Evolutionary conservation across 1,140 invertebrate species (phyloP), one percentile per base, ranked within the genome.

Genomic region (Saxidomus purpurata): DNA sequence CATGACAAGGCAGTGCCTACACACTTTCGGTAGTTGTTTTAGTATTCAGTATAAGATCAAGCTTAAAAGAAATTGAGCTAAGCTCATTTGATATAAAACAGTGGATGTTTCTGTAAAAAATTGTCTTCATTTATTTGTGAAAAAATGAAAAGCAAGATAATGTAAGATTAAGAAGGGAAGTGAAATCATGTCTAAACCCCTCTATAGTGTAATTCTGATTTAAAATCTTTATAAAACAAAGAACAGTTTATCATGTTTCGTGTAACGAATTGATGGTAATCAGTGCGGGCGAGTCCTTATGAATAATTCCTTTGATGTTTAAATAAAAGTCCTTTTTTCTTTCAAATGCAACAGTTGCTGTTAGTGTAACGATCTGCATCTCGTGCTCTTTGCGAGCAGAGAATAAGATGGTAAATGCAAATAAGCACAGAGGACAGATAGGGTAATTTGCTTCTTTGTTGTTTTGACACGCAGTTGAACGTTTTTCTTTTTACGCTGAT

Each of bases 301-400:
- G 61, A 67, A 67, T 67, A 67, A 67, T 67, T 67, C 61, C 17
- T 31, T 67, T 67, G 61, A 67, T 67, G 31, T 67, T 67, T 55
- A 55, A 55, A 55, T 22, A 3, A 3, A 22, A 22, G 22, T 19
- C 19, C 19, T 3, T 55, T 19, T 55, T 22, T 55, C 52, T 19
- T 55, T 55, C 15, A 55, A 55, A 55, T 55, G 52, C 52, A 55
- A n/a, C 52, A 55, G 52, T 55, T 55, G 8, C 52, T 8, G 8
- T 55, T 19, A 55, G 13, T 19, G 3, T 55, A n/a, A n/a, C n/a
- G 52, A 55, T 55, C 8, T 55, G 8, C 13, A 55, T 55, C 52
- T 55, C 3, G 8, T 22, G 19, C 8, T 15, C 22, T 19, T 15
- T 19, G 52, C 13, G 19, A 55, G 3, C 13, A 55, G 22, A 55